Evolutionary conservation across 2,797 vertebrate genomes (phyloP), one percentile per base, ranked within the genome.

Genomic region (Lepus oiostolus): DNA sequence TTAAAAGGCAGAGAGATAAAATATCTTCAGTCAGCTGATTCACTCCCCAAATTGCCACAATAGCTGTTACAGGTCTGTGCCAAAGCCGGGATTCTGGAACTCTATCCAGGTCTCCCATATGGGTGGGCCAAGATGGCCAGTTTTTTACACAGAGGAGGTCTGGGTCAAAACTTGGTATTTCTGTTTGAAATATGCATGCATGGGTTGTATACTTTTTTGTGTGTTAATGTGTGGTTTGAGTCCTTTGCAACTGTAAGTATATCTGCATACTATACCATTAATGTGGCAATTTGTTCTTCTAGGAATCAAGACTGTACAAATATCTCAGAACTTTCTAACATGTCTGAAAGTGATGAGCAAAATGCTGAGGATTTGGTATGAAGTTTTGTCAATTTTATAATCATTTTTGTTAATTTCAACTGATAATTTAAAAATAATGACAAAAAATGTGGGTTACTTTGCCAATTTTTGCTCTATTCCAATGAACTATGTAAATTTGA

Each of bases 271-370:
- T 8, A 58, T 16, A 58, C 54, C 75, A 38, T 94, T 28, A 97
- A 97, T 83, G 81, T 91, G 92, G 71, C 97, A 72, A 91, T 91
- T 97, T 93, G 97, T 98, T 96, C 87, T 95, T 93, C 62, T 97
- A 99, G 99, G 98, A 98, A 99, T 98, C 98, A 98, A 83, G 98
- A 98, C 90, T 99, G 99, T 98, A 99, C 97, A 92, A 99, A 99
- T 96, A 98, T 99, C 97, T 99, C 99, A 98, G 99, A 99, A 77
- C 98, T 99, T 80, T 99, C 99, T 95, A 99, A 98, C 96, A 98
- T 98, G 83, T 98, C 99, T 74, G 99, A 99, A 94, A 99, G 99
- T 85, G 99, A 99, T 87, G 99, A 99, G 96, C 96, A 98, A 91
- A 98, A 98, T 95, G 91, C 95, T 17, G 99, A 99, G 60, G 99